Evolutionary conservation across 2,113 vertebrate genomes (phyloP), one percentile per base, ranked within the genome.

Genomic region (Lethenteron reissneri): DNA sequence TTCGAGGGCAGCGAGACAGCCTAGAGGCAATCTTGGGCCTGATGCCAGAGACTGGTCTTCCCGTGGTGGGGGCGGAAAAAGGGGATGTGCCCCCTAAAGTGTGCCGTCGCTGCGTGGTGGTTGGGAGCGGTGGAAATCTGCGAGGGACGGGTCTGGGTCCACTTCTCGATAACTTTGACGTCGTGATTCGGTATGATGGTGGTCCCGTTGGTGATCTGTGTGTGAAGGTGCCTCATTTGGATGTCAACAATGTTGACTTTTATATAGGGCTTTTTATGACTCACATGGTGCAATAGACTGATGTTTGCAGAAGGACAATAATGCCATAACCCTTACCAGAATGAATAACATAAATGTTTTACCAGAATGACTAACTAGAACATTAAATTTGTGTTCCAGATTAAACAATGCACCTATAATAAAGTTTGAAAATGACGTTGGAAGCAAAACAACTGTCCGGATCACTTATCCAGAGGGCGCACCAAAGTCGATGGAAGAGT

Each of bases 381-480:
- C 62, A 12, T 70, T 17, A 56, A 11, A 41, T 70, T 12, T 60
- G n/a, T 62, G 41, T n/a, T 41, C 2, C 73, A 86, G 84, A 75
- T 71, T 86, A 75, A 86, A 86, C 75, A 80, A 83, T 62, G 84
- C 83, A 70, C 83, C 84, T 2, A 82, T 85, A 71, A 15, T 68
- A n/a, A 80, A 81, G 68, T 83, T 81, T 74, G 81, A 83, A 72
- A 77, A 73, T 73, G 84, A 86, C 8, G 77, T 75, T 11, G 84
- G 84, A 5, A 83, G 80, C 17, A 79, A 72, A 75, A 86, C 84
- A 17, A 84, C 84, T 25, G 79, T 86, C 71, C 82, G 84, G 9
- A 74, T 86, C 59, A 74, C 80, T 2, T 86, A 85, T 72, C 84
- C 84, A 73, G 84, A 86, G 74, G 83, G 77, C 70, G 84, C 84